Evolutionary conservation across 2,888 invertebrate species (phyloP), one percentile per base, ranked within the genome.

Genomic region (Nymphalis c-album): DNA sequence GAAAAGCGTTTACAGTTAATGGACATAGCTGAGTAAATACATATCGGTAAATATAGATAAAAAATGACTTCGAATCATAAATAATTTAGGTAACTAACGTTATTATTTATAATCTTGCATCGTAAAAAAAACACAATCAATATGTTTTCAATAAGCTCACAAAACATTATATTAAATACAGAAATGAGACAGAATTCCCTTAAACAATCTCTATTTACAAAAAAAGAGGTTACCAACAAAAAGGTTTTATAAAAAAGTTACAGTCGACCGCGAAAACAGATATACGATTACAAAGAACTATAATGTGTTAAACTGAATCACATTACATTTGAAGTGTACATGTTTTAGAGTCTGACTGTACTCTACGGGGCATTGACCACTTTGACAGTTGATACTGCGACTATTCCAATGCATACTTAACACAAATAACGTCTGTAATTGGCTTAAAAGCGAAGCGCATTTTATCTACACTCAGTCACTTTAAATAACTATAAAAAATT

Each of bases 351-450:
- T 17, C 53, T 26, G 53, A 47, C 55, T 60, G 53, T 57, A 62
- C 66, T 68, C 48, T 48, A 67, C 57, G 69, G 71, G 67, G 64
- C 71, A 71, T 60, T 69, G 69, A 60, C 71, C 71, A 71, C 55
- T 70, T 68, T 69, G 71, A 69, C 67, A 71, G 71, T 67, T 71
- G 71, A 71, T 71, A 71, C 71, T 67, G 31, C 60, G 16, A 60
- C 60, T 60, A 65, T 53, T 47, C 60, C 47, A 65, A 55, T 65
- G 71, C 69, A 67, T 71, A 69, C 71, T 68, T 71, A 67, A 69
- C 69, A 67, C 67, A 65, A 71, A 71, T 71, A 71, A 69, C 69
- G 67, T 53, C 69, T 63, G 64, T 71, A 71, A 71, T 71, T 69
- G 71, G 71, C 67, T 71, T 71, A 69, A 64, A 45, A 68, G 65